Conservation (phyloP, 2,888 invertebrate species). For the Hyppa rectilinea region DNA sequence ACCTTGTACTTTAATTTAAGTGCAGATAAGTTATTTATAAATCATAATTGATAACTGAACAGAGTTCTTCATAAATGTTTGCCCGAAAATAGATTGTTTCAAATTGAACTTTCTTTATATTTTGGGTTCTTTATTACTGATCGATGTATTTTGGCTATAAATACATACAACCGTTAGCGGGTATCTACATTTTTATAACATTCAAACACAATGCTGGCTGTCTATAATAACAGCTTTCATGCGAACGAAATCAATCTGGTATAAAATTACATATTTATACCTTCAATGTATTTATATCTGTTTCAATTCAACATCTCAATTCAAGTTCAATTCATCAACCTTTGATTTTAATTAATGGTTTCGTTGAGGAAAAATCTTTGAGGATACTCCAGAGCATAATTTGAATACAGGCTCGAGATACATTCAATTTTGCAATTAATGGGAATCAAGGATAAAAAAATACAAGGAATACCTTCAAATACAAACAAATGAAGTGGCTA, state of each 20-base stretch:
- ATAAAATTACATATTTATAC: conserved; percentile 33
- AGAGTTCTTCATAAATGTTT: background rate
- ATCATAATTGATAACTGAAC: too few species aligned
- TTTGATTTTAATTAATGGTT: conserved; percentile 29
- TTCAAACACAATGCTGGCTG: conserved; percentile 11
- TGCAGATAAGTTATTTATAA: conserved; percentile 35
- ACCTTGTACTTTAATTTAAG: conserved; percentile 78
- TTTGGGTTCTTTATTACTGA: too few species aligned
- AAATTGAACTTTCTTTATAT: background rate
- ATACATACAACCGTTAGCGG: background rate
- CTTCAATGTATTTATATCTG: conserved; percentile 11
- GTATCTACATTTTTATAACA: background rate
- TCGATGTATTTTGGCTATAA: too few species aligned
- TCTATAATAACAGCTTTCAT: conserved; percentile 2
- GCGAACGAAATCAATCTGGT: conserved; percentile 27
- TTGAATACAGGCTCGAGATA: background rate
- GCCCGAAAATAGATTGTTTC: background rate
- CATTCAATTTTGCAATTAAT: conserved; percentile 13
- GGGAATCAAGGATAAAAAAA: conserved; percentile 13
- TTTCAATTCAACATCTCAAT: conserved; percentile 13
- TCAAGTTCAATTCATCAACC: too few species aligned
- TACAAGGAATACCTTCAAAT: conserved; percentile 14
- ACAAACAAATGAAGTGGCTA: conserved; percentile 8
- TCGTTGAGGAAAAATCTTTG: conserved; percentile 14
- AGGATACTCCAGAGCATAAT: conserved; percentile 1